Conservation (phyloP, 2,888 invertebrate species). For the Crepidodera aurea region DNA sequence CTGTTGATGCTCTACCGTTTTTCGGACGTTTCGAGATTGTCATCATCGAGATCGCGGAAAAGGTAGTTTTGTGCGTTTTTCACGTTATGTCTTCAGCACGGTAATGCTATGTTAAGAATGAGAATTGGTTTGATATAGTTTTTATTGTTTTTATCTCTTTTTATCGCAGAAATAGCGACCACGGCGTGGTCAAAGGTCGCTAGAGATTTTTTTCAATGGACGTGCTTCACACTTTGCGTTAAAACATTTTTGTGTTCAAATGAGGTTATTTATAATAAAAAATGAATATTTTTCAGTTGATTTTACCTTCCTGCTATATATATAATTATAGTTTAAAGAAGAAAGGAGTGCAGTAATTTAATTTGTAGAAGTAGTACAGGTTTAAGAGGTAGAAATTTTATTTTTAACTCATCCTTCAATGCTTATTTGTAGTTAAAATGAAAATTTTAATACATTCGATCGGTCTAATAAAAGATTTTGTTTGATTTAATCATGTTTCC, state of each 20-base stretch:
- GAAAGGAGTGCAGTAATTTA: too few species aligned
- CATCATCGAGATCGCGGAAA: slow-evolving; percentile 42
- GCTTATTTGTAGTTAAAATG: too few species aligned
- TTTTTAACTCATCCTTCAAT: too few species aligned
- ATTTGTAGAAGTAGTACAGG: too few species aligned
- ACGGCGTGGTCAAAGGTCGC: slow-evolving; percentile 1
- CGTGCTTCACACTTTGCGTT: slow-evolving; percentile 11
- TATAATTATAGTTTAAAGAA: too few species aligned
- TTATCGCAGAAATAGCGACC: not conserved
- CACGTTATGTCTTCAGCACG: not conserved
- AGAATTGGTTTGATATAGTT: not conserved
- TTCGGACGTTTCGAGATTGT: slow-evolving; percentile 34
- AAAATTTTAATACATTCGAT: too few species aligned
- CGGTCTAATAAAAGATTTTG: too few species aligned
- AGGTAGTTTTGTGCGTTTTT: not conserved
- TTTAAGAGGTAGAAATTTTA: too few species aligned
- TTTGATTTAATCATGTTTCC: too few species aligned
- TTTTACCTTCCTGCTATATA: too few species aligned
- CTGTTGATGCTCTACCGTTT: slow-evolving; percentile 11
- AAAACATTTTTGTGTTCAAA: not conserved
- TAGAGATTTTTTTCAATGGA: slow-evolving; percentile 7
- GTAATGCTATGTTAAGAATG: slow-evolving; percentile 3
- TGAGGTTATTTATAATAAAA: too few species aligned
- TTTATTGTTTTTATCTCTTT: slow-evolving; percentile 12
- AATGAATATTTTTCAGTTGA: too few species aligned